Conservation (phyloP, 2,888 invertebrate species). For the Phaedon cochleariae region DNA sequence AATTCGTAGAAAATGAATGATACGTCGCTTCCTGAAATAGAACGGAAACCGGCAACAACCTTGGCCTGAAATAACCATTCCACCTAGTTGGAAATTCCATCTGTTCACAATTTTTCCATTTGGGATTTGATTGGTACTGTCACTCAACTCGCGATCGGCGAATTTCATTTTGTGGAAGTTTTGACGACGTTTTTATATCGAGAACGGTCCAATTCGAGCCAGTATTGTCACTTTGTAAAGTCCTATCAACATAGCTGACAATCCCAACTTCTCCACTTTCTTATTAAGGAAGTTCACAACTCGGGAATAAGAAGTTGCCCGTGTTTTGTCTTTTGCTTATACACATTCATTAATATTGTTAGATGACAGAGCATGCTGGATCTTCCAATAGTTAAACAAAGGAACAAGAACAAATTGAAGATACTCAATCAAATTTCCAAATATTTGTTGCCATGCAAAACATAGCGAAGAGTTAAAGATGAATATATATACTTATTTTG, state of each 20-base stretch:
- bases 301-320: neutral
- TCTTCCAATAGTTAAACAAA: too few relatives aligned
- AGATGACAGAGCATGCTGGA: neutral
- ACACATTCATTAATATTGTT: neutral
- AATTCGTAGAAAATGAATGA: neutral
- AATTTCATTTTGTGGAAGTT: slow-evolving; percentile 11
- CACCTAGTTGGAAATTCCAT: slow-evolving; percentile 28
- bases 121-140: slow-evolving; percentile 40
- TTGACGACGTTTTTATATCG: neutral
- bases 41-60: slow-evolving; percentile 32
- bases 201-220: neutral
- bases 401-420: neutral
- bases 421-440: too few relatives aligned
- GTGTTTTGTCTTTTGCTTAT: neutral
- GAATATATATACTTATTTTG: too few relatives aligned
- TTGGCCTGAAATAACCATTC: slow-evolving; percentile 21
- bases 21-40: slow-evolving; percentile 17
- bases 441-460: too few relatives aligned
- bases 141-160: slow-evolving; percentile 19
- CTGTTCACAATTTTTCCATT: slow-evolving; percentile 41
- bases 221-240: slow-evolving; percentile 8
- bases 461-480: too few relatives aligned
- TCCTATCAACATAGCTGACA: neutral
- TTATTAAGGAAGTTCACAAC: neutral
- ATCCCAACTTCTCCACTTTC: neutral